Evolutionary conservation across 2,888 invertebrate species (phyloP), one percentile per base, ranked within the genome.

Genomic region (Drosophila aldrichi): DNA sequence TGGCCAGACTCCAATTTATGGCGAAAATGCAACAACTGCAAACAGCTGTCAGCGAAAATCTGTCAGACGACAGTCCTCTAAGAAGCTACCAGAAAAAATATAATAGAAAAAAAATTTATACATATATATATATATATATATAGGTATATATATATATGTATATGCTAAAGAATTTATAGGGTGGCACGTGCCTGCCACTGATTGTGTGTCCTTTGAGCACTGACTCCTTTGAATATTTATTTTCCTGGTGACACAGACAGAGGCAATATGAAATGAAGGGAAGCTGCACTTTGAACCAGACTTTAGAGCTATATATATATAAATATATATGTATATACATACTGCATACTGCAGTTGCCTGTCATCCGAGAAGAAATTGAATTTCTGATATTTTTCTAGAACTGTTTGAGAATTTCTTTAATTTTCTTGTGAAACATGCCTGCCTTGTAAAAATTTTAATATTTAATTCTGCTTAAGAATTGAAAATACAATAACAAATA

Each of bases 1-100:
- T 40, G 38, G 77, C 44, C 20, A n/a, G 32, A 44, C 40, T 36
- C 44, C 43, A 64, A 70, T 74, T 74, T 76, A 64, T 61, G 59
- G 40, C 25, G 20, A 7, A 18, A 40, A 7, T 54, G 40, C 54
- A 56, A 40, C 40, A 29, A 34, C 25, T 46, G 51, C 68, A 49
- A 38, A 34, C 46, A 46, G 46, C 34, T 48, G 54, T 22, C 25
- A 14, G 43, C 43, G 52, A 52, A 46, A 40, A 25, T 54, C 34
- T 58, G 36, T 14, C 34, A 32, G 22, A 46, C 16, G 34, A 29
- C 40, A 55, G 14, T 18, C 14, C 8, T 25, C 49, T 20, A 49
- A 49, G 14, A 49, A 18, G 14, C 8, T 20, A 8, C 6, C 14
- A 25, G 16, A 46, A 46, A 44, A 43, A 51, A 38, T n/a, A 38